Evolutionary conservation across 1,140 invertebrate species (phyloP).

Genomic region (Chymomyza costata): DNA sequence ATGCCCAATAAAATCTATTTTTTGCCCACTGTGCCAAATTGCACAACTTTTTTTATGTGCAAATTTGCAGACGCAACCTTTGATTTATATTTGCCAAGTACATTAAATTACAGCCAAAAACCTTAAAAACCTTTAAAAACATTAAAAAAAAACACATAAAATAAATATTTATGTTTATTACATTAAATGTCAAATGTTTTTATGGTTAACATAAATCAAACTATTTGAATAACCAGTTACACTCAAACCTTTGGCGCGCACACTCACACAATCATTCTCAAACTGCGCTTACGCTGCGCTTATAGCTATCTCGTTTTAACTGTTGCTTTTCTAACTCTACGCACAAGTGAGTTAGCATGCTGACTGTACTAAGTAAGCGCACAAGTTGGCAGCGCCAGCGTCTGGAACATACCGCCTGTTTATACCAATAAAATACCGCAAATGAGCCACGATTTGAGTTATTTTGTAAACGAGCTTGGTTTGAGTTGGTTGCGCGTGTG

Average conservation of each 20-base stretch:
- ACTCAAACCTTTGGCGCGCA: constrained; percentile 12
- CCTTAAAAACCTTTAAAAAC: no score
- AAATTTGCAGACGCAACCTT: no score
- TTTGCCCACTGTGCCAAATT: no score
- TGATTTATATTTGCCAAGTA: no score
- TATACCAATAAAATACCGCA: neutral
- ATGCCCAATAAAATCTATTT: no score
- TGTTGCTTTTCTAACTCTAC: no score
- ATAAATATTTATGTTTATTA: no score
- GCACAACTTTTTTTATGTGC: no score
- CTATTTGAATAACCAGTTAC: constrained; percentile 10
- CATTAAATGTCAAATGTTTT: no score
- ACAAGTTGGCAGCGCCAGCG: neutral
- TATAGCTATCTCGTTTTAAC: neutral
- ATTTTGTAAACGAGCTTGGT: constrained; percentile 25
- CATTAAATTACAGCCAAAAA: no score
- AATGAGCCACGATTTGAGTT: constrained; percentile 7
- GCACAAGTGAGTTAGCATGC: no score
- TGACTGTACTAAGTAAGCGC: neutral
- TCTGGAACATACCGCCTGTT: constrained; percentile 4
- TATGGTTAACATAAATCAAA: neutral
- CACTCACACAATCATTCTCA: neutral
- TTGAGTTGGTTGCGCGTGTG: constrained; percentile 20
- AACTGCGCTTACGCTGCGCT: constrained; percentile 17
- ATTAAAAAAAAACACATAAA: no score